phyloP scores from a whole-genome alignment of 2,797 vertebrate genomes.

The Danionella dracula region DNA sequence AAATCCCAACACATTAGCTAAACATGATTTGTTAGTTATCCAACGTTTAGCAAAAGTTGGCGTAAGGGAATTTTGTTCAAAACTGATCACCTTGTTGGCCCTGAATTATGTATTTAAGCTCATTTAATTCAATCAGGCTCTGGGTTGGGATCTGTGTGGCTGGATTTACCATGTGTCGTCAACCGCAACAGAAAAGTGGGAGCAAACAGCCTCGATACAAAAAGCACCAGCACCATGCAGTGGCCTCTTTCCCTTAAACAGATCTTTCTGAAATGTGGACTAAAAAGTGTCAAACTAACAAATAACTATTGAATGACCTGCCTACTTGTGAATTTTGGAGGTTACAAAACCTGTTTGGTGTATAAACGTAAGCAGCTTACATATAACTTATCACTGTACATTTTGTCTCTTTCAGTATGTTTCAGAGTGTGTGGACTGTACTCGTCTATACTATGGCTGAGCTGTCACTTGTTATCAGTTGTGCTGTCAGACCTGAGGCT shows the following conservation, averaged over 20 bases:
- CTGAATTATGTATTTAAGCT: not conserved
- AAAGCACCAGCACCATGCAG: conserved; percentile 92
- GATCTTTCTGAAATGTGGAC: not conserved
- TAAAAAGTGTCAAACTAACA: not conserved
- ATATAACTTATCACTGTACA: not conserved
- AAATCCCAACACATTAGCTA: conserved; percentile 62
- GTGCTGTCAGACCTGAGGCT: conserved; percentile 11
- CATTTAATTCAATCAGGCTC: conserved; percentile 51
- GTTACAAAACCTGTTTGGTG: no score
- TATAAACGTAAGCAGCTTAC: no score
- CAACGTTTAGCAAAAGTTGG: conserved; percentile 68
- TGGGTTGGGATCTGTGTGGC: conserved; percentile 91
- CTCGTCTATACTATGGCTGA: not conserved
- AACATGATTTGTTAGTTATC: conserved; percentile 53
- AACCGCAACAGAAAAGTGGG: conserved; percentile 99
- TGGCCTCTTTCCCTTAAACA: conserved; percentile 68
- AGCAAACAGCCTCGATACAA: conserved; percentile 99
- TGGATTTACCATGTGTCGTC: conserved; percentile 99
- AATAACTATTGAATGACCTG: not conserved
- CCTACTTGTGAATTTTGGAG: no score
- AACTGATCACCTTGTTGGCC: not conserved
- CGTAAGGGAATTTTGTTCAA: conserved; percentile 32
- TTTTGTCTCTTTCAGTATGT: conserved; percentile 10
- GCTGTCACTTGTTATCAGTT: not conserved
- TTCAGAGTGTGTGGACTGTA: conserved; percentile 2